Evolutionary conservation across 2,113 vertebrate genomes (phyloP).

Genomic region (Sapayoa aenigma): DNA sequence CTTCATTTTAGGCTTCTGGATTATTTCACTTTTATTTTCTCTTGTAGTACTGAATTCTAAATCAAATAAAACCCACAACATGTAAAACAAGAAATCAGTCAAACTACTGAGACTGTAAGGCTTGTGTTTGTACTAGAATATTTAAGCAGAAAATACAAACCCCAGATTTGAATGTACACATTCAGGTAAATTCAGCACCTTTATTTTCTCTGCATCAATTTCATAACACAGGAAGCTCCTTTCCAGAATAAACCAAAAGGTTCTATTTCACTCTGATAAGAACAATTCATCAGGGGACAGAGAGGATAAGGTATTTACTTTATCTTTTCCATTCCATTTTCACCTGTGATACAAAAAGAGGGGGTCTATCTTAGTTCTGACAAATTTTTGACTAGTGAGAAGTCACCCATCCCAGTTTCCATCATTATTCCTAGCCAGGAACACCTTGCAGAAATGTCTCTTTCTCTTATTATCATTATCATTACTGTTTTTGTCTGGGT

Average conservation of each 20-base stretch:
- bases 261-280: not conserved
- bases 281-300: not conserved
- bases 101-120: not conserved
- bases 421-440: not conserved
- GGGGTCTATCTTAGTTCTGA: not conserved
- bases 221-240: not conserved
- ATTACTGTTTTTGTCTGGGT: not conserved
- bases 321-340: not conserved
- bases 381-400: not conserved
- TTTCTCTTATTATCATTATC: not conserved
- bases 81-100: slow-evolving; percentile 10
- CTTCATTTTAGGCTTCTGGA: slow-evolving; percentile 28
- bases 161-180: not conserved
- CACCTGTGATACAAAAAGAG: not conserved
- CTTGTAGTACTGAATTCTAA: slow-evolving; percentile 11
- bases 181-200: not conserved
- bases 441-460: not conserved
- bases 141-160: not conserved
- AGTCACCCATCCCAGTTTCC: not conserved
- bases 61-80: slow-evolving; percentile 23
- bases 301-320: not conserved
- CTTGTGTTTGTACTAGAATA: not conserved
- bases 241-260: not conserved
- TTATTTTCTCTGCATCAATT: not conserved
- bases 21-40: slow-evolving; percentile 43